Evolutionary conservation across 1,140 invertebrate species (phyloP).

Genomic region (Tribolium madens): DNA sequence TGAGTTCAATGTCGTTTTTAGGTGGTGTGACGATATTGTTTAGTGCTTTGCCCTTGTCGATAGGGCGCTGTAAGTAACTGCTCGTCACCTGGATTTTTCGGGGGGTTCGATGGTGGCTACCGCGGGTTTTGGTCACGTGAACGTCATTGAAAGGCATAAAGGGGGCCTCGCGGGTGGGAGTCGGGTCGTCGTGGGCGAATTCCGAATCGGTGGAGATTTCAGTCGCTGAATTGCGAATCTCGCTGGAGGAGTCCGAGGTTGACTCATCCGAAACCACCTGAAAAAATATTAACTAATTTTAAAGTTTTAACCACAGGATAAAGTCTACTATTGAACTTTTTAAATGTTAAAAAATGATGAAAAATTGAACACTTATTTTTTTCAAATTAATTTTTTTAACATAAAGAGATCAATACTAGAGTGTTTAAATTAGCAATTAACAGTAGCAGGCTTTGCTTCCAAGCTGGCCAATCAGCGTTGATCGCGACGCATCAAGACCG

Average conservation of each 20-base stretch:
- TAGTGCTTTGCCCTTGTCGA: constrained; percentile 50
- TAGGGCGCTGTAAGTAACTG: constrained; percentile 58
- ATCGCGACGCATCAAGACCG: too few relatives aligned
- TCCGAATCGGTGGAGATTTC: constrained; percentile 93
- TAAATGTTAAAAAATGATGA: too few relatives aligned
- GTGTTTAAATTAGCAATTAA: too few relatives aligned
- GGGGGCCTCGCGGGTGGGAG: constrained; percentile 76
- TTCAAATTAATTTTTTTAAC: too few relatives aligned
- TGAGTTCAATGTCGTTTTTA: constrained; percentile 64
- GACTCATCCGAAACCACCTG: constrained; percentile 81
- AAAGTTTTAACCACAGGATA: too few relatives aligned
- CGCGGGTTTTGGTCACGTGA: constrained; percentile 66
- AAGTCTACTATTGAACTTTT: too few relatives aligned
- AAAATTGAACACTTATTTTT: too few relatives aligned
- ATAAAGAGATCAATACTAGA: too few relatives aligned
- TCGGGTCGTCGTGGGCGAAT: constrained; percentile 84
- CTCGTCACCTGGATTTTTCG: constrained; percentile 72
- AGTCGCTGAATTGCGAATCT: constrained; percentile 85
- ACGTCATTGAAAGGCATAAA: constrained; percentile 76
- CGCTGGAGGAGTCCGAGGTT: constrained; percentile 74
- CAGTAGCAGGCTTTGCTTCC: too few relatives aligned
- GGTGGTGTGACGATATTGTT: neutral
- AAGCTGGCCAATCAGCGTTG: too few relatives aligned
- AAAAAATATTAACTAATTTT: constrained; percentile 35
- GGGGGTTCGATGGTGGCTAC: constrained; percentile 60